phyloP scores from a whole-genome alignment of 2,888 invertebrate species.

The Sesia bembeciformis region DNA sequence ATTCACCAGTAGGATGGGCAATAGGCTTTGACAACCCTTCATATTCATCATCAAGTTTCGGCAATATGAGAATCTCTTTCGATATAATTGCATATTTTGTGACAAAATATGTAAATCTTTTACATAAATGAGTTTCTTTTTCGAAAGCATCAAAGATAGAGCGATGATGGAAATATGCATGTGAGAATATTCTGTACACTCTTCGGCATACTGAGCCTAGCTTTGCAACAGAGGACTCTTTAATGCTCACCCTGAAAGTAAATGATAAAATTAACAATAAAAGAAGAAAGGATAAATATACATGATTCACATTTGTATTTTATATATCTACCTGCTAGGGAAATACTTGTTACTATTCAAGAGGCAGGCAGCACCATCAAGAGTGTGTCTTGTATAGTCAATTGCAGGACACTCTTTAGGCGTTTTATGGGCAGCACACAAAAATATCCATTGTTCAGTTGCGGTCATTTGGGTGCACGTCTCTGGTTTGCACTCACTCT shows the following conservation, averaged over 20 bases:
- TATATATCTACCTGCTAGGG: constrained; percentile 88
- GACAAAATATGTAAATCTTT: constrained; percentile 97
- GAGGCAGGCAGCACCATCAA: constrained; percentile 98
- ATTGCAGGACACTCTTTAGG: constrained; percentile 99
- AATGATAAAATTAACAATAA: no score
- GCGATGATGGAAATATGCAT: constrained; percentile 99
- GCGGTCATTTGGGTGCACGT: constrained; percentile 99
- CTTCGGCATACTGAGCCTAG: constrained; percentile 98
- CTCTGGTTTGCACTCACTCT: constrained; percentile 96
- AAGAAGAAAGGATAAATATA: no score
- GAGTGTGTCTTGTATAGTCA: constrained; percentile 98
- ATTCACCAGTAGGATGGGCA: constrained; percentile 68
- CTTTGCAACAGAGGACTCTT: constrained; percentile 98
- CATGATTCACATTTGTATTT: neutral
- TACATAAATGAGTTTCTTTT: constrained; percentile 95
- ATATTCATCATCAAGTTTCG: constrained; percentile 88
- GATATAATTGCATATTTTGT: constrained; percentile 99
- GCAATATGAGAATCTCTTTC: constrained; percentile 98
- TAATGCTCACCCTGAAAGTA: constrained; percentile 94
- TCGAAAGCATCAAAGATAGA: constrained; percentile 98
- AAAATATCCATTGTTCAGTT: constrained; percentile 99
- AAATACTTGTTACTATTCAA: constrained; percentile 99
- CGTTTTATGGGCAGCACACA: constrained; percentile 99
- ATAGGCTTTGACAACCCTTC: constrained; percentile 36
- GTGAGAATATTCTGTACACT: constrained; percentile 99